Conservation (phyloP, 2,888 invertebrate species). For the Andrena flavipes region DNA sequence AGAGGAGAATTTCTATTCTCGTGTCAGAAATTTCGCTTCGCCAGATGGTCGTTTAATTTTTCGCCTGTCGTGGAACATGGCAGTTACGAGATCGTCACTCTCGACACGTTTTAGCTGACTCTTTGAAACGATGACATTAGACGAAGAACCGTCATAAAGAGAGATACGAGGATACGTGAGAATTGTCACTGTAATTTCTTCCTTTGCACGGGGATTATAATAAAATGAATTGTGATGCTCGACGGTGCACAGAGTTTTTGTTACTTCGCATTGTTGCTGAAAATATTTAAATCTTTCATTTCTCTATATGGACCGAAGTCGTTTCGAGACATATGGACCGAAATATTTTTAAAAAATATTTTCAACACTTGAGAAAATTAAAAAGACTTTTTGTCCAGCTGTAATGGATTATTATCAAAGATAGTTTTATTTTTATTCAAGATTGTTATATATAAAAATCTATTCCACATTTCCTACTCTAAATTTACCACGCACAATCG, state of each 20-base stretch:
- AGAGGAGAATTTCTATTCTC: neutral
- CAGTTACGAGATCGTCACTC: constrained; percentile 13
- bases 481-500: too few relatives aligned
- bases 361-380: too few relatives aligned
- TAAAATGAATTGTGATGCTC: neutral
- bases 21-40: neutral
- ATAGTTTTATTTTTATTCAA: too few relatives aligned
- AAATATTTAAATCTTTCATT: too few relatives aligned
- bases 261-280: neutral
- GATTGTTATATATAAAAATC: too few relatives aligned
- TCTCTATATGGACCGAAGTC: too few relatives aligned
- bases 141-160: constrained; percentile 26
- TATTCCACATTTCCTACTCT: too few relatives aligned
- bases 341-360: too few relatives aligned
- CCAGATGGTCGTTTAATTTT: constrained; percentile 2
- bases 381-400: too few relatives aligned
- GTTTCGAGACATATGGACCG: too few relatives aligned
- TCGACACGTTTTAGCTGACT: constrained; percentile 45
- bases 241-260: neutral
- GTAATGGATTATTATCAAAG: too few relatives aligned
- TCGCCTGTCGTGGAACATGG: neutral
- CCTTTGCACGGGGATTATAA: neutral
- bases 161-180: constrained; percentile 37
- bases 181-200: constrained; percentile 10
- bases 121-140: constrained; percentile 33